Evolutionary conservation across 1,140 invertebrate species (phyloP).

Genomic region (Brachystomella parvula): DNA sequence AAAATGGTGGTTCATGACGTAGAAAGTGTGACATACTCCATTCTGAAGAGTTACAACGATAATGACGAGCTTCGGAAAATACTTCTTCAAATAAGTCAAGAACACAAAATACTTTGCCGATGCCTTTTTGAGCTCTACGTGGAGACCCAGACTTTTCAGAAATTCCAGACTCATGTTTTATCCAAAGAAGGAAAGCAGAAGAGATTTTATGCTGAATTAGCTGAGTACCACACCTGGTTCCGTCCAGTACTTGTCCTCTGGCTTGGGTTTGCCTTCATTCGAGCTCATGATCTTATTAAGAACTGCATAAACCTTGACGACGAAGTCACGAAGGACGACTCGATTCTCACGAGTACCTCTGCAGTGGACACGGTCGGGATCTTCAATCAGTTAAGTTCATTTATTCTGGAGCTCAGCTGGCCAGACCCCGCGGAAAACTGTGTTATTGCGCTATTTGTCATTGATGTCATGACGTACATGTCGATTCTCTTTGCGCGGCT

Average conservation of each 20-base stretch:
- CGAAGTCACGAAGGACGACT: not conserved
- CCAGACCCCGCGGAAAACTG: slow-evolving; percentile 28
- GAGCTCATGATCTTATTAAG: slow-evolving; percentile 22
- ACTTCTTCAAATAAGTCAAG: slow-evolving; percentile 5
- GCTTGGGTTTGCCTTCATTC: slow-evolving; percentile 33
- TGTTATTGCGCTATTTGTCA: slow-evolving; percentile 26
- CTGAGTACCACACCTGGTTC: slow-evolving; percentile 30
- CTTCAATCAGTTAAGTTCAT: slow-evolving; percentile 24
- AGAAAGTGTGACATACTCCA: slow-evolving; percentile 15
- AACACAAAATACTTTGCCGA: slow-evolving; percentile 12
- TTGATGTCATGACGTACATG: slow-evolving; percentile 29
- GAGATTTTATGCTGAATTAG: not conserved
- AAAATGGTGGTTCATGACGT: slow-evolving; percentile 36
- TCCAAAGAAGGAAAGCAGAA: not conserved
- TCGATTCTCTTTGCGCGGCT: slow-evolving; percentile 25
- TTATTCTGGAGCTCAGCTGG: slow-evolving; percentile 31
- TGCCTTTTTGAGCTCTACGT: slow-evolving; percentile 28
- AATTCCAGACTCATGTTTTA: slow-evolving; percentile 18
- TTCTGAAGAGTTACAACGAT: slow-evolving; percentile 15
- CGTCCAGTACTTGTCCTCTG: slow-evolving; percentile 30
- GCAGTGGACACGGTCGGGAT: slow-evolving; percentile 29
- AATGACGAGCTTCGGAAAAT: slow-evolving; percentile 24
- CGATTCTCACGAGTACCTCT: slow-evolving; percentile 24
- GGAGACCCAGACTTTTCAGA: slow-evolving; percentile 29
- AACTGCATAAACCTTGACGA: slow-evolving; percentile 26